These are phyloP conservation scores for Chelonoidis abingdonii DNA, from an alignment of 2,113 vertebrate species.

Conservation along the genomic window DNA sequence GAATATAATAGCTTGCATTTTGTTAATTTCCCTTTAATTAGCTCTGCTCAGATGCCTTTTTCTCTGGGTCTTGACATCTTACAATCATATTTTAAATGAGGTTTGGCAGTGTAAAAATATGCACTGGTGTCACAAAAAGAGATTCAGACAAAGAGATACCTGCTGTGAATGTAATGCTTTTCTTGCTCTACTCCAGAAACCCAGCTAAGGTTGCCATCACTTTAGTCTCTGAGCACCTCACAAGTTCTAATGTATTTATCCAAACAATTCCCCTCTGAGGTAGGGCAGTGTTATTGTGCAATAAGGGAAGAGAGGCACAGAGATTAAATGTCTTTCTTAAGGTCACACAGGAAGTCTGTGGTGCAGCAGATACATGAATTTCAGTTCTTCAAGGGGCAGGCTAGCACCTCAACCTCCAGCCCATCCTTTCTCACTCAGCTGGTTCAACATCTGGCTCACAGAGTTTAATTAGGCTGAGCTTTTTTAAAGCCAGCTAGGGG, in stretches of 20 bases:
- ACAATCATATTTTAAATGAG: constrained; percentile 8
- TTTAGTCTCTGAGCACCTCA: not conserved
- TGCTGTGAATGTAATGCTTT: not conserved
- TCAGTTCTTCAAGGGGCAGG: not conserved
- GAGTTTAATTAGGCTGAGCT: not conserved
- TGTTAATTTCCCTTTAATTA: constrained; percentile 20
- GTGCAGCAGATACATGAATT: not conserved
- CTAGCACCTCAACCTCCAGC: fast-evolving
- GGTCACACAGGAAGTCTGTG: not conserved
- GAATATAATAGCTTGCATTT: not conserved
- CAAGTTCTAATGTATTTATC: constrained; percentile 9
- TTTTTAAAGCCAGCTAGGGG: not conserved
- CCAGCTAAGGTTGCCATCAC: not conserved
- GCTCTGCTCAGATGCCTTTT: not conserved
- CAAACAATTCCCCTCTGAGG: not conserved
- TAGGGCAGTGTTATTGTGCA: not conserved
- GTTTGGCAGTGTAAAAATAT: constrained; percentile 11
- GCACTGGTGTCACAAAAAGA: fast-evolving
- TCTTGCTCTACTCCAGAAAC: not conserved
- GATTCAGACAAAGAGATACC: not conserved
- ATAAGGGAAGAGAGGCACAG: not conserved
- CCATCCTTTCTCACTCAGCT: not conserved
- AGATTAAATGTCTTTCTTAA: not conserved
- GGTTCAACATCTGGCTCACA: not conserved
- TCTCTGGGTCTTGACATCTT: not conserved